phyloP scores from a whole-genome alignment of 2,797 vertebrate species.

The Coracias cyanogaster region DNA sequence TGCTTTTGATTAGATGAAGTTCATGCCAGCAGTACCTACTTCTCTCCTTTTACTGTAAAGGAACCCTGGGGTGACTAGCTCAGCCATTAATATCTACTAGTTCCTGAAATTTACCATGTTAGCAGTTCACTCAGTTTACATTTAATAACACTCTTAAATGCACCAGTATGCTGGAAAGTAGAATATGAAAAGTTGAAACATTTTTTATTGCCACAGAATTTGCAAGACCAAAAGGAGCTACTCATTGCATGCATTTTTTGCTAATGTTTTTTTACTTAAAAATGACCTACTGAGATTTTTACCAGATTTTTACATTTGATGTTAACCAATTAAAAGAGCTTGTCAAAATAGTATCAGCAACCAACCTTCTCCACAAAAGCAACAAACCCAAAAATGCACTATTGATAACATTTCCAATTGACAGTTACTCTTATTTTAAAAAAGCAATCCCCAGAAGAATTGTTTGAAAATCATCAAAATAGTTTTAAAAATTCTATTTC shows the following conservation, averaged over 20 bases:
- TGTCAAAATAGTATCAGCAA: not conserved
- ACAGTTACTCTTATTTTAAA: not conserved
- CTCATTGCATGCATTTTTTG: not conserved
- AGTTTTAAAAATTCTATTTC: not conserved
- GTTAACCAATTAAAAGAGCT: not conserved
- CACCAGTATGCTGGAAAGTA: not conserved
- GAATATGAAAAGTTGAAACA: not conserved
- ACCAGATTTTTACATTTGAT: not conserved
- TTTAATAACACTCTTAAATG: not conserved
- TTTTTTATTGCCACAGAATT: not conserved
- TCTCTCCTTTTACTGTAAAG: not conserved
- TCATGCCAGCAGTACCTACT: not conserved
- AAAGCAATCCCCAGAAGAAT: accelerated
- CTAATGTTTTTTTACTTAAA: not conserved
- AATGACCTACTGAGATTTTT: not conserved
- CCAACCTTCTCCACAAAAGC: not conserved
- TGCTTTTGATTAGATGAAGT: not conserved
- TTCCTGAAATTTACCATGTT: not conserved
- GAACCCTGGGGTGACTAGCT: not conserved
- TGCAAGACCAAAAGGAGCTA: not conserved
- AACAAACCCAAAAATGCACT: not conserved
- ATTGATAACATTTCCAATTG: not conserved
- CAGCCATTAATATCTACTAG: not conserved
- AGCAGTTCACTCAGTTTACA: not conserved
- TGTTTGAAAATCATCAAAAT: not conserved